Evolutionary conservation across 2,797 vertebrate genomes (phyloP).

Genomic region (Brotogeris chrysoptera): DNA sequence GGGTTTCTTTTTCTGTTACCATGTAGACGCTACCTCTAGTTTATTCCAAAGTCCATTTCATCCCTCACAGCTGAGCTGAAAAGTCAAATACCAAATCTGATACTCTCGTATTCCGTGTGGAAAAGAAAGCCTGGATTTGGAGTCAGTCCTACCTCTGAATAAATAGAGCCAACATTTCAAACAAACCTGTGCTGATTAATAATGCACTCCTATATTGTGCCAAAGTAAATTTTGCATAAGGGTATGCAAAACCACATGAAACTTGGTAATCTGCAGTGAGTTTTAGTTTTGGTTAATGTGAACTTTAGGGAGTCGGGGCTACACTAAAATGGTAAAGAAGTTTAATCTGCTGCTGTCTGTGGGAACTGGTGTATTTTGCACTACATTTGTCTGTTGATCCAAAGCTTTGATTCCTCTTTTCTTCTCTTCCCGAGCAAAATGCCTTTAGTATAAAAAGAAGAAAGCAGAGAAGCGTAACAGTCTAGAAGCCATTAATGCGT

Average conservation of each 20-base stretch:
- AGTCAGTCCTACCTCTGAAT: conserved; percentile 32
- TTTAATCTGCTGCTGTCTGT: background rate
- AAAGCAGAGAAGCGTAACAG: background rate
- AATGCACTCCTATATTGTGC: background rate
- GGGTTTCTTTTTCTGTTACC: conserved; percentile 11
- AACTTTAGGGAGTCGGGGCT: background rate
- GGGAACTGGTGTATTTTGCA: background rate
- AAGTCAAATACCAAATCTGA: conserved; percentile 40
- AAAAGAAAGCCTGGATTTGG: conserved; percentile 44
- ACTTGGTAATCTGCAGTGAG: background rate
- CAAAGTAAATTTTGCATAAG: conserved; percentile 37
- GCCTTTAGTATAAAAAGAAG: background rate
- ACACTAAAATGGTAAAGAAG: background rate
- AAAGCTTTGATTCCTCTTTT: background rate
- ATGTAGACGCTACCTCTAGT: background rate
- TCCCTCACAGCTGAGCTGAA: conserved; percentile 30
- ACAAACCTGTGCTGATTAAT: conserved; percentile 52
- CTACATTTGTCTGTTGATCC: background rate
- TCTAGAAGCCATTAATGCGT: background rate
- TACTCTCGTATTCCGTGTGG: background rate
- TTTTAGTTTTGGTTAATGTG: conserved; percentile 15
- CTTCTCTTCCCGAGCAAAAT: background rate
- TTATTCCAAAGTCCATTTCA: background rate
- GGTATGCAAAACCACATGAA: background rate
- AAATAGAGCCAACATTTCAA: conserved; percentile 47